Base-by-base conservation (phyloP, 2,888 invertebrate species). In the Hirudinaria manillensis region DNA sequence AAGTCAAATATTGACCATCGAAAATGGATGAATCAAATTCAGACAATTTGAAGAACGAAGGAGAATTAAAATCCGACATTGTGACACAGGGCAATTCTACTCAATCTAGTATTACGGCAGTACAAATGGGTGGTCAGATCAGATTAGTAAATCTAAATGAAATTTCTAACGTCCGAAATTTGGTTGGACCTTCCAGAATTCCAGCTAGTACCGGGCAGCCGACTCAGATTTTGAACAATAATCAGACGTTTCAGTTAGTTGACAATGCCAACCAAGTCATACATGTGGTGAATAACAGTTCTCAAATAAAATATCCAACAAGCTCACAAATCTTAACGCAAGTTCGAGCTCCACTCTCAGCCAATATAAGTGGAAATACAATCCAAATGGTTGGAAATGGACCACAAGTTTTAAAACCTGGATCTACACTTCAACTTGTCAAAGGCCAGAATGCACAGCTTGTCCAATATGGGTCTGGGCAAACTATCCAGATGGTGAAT, bases 401-500 rank as follows among this genome's bases (percentile, higher is more conserved):
- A n/a, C 16, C 32, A 29, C 68, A 13, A 13, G 32, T 68, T 32
- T 68, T 68, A 32, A 68, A 36, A 24, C 68, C 68, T 4, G 36
- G 36, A n/a, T 68, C 68, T 10, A 29, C 68, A 16, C n/a, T 68
- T n/a, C 68, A 68, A 21, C 32, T 68, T 32, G 68, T 68, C n/a
- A 32, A 65, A 73, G 32, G 32, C 32, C 73, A 73, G 32, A 32
- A n/a, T 56, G 16, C 27, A 13, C 73, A 73, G 29, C 61, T 53
- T 24, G 61, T 73, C 13, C 73, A 73, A 24, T 65, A 65, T 16
- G 65, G 36, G 27, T 56, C 56, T 38, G 73, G 73, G n/a, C 73
- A 73, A 38, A 65, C 73, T 16, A 65, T 73, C 3, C 73, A 73
- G n/a, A 19, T 29, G 29, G 24, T 61, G 61, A 73, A 32, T 36